Percentiles rank a stretch among this genome's conserved stretches.
Conservation (phyloP, 2,113 vertebrate species). For the Dryoscopus gambensis region DNA sequence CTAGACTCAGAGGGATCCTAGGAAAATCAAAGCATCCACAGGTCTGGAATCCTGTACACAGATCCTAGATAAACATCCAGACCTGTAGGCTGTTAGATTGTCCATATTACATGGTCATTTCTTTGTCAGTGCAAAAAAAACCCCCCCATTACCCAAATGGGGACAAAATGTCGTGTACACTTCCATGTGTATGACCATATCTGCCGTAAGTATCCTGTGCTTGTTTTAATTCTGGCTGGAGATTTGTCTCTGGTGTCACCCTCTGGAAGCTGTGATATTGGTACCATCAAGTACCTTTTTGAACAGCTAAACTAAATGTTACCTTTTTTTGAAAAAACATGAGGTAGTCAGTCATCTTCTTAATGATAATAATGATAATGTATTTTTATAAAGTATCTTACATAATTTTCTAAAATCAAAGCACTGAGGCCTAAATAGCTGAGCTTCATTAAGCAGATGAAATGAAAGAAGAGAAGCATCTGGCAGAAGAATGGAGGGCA, state of each 20-base stretch:
- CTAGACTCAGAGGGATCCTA: background rate
- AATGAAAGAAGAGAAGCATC: slow-evolving; percentile 5
- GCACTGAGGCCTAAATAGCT: background rate
- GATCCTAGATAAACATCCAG: background rate
- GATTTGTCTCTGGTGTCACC: background rate
- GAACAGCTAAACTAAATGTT: background rate
- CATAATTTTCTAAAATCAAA: slow-evolving; percentile 28
- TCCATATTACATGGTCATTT: background rate
- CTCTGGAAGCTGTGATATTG: background rate
- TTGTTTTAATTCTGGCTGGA: background rate
- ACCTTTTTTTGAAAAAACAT: background rate
- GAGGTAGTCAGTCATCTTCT: background rate
- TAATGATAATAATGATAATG: background rate
- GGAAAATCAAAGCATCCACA: background rate
- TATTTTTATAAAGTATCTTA: background rate
- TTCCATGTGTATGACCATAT: background rate
- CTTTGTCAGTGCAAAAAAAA: background rate
- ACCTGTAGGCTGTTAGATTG: background rate
- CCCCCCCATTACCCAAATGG: rapidly evolving
- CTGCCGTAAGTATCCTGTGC: background rate
- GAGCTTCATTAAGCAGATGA: slow-evolving; percentile 35
- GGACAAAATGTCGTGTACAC: rapidly evolving
- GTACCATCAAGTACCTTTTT: background rate
- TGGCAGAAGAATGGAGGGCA: slow-evolving; percentile 32
- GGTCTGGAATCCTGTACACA: background rate